Percentiles rank a stretch among this genome's conserved stretches.
phyloP scores from a whole-genome alignment of 2,113 vertebrate species.

The Saccopteryx leptura region DNA sequence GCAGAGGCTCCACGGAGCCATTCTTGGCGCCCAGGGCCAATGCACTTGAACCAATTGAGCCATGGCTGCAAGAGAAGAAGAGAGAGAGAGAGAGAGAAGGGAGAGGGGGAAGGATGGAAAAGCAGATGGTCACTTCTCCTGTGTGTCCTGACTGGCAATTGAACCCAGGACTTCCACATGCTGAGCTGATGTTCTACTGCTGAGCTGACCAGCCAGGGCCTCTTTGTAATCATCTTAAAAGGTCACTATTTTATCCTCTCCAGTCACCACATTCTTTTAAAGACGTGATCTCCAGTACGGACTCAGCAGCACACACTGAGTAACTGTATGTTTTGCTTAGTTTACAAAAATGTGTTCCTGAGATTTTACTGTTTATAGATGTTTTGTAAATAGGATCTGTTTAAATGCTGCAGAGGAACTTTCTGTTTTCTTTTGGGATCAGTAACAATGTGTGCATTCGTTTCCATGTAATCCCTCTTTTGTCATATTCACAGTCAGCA shows the following conservation, averaged over 20 bases:
- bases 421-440: not conserved
- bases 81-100: no score
- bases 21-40: no score
- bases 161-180: no score
- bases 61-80: no score
- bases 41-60: no score
- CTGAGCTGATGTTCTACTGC: no score
- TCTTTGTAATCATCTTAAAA: not conserved
- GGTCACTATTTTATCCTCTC: not conserved
- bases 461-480: not conserved
- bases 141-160: no score
- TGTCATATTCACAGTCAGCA: not conserved
- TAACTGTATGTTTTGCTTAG: not conserved
- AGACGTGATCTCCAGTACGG: not conserved
- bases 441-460: not conserved
- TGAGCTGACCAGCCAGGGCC: not conserved
- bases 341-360: not conserved
- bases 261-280: not conserved
- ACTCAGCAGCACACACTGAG: not conserved
- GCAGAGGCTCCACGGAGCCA: no score
- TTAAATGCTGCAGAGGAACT: not conserved
- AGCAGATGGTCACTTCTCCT: no score
- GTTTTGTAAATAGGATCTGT: not conserved
- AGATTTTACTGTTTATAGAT: not conserved
- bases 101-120: no score